Evolutionary conservation across 2,888 invertebrate genomes (phyloP), one percentile per base, ranked within the genome.

Genomic region (Cantharis lateralis): DNA sequence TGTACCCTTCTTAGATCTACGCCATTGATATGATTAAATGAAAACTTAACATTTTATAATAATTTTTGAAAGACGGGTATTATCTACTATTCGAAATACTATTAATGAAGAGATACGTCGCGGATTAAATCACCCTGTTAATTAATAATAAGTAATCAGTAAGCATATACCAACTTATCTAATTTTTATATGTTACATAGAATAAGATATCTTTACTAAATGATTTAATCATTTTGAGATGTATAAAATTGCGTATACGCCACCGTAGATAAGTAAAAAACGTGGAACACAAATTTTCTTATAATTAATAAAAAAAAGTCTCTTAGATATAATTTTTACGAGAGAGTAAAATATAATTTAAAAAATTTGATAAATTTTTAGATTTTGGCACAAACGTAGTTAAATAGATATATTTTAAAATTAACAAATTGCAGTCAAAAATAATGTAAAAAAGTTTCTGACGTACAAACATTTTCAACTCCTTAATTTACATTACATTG

Each of bases 11-110:
- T 71, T 72, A 75, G 66, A 72, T 68, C 72, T 78, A 61, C 64
- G 68, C 62, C 72, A 73, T 70, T 78, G 78, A 78, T 78, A 78
- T 78, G 78, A 70, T 78, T 78, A 75, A 74, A 77, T 77, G 74
- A 77, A 74, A 74, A 74, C 64, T 66, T 68, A 74, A 74, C 62
- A 61, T 13, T 74, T 77, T 72, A 74, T 71, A 71, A 74, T 71
- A 71, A 74, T 77, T 71, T 71, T 71, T 77, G 77, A 77, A 77
- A 77, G 77, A 74, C 77, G 71, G 64, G 72, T 77, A 69, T 62
- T 77, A 71, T 24, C 62, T 77, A 68, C 68, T 75, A 70, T 75
- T 68, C 72, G 66, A 71, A 77, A 63, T 68, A 74, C 71, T 77
- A 77, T 71, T 74, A 77, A 74, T 74, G 70, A 77, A 71, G 72